Percentiles rank a stretch among this genome's conserved stretches.
These are phyloP conservation scores for Nemurella pictetii DNA, from an alignment of 2,888 invertebrate species.

Conservation along the genomic window DNA sequence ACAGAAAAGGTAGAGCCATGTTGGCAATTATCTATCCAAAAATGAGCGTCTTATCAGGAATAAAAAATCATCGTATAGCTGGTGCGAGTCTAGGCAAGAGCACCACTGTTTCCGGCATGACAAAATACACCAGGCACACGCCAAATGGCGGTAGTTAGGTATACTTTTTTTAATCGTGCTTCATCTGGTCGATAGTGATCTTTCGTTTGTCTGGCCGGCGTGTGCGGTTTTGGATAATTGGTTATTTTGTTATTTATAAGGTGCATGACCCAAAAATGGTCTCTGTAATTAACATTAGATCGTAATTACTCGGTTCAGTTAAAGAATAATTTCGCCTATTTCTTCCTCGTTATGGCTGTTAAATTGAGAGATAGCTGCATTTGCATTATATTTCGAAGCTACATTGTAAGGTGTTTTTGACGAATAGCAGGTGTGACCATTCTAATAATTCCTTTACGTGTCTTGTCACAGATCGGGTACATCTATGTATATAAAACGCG, in stretches of 20 bases:
- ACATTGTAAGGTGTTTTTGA: background rate
- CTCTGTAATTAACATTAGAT: background rate
- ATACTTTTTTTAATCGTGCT: background rate
- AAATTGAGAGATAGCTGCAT: background rate
- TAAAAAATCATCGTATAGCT: background rate
- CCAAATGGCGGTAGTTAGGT: too few relatives aligned
- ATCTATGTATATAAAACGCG: background rate
- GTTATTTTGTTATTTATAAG: background rate
- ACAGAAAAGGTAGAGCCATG: background rate
- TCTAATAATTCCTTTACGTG: background rate
- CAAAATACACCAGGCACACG: background rate
- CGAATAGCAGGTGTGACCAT: background rate
- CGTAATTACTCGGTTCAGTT: background rate
- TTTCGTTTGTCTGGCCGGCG: background rate
- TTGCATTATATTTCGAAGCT: background rate
- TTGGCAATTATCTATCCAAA: background rate
- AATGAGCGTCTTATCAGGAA: background rate
- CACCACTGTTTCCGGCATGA: background rate
- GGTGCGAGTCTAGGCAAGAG: background rate
- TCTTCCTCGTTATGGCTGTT: background rate
- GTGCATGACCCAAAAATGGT: background rate
- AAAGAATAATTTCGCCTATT: background rate
- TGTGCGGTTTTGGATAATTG: background rate
- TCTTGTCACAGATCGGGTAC: background rate
- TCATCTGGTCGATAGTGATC: background rate